Evolutionary conservation across 2,888 invertebrate species (phyloP).

Genomic region (Mesorhabditis spiculigera): DNA sequence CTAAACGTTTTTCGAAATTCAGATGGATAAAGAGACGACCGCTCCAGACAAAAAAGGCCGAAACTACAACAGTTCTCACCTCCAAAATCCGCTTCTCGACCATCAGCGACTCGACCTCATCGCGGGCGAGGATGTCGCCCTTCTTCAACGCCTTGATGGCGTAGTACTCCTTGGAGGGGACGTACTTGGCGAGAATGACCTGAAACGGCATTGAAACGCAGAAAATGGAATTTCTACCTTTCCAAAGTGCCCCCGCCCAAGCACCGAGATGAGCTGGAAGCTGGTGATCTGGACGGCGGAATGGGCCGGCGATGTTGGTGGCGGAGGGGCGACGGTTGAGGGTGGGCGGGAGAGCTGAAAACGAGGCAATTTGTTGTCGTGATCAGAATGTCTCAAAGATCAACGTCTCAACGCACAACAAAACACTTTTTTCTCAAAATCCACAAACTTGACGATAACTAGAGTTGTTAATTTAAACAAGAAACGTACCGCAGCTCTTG

Average conservation of each 20-base stretch:
- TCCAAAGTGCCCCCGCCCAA: constrained; percentile 97
- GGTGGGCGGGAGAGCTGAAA: constrained; percentile 42
- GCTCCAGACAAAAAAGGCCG: not conserved
- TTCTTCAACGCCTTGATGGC: constrained; percentile 99
- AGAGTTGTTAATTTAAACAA: too few species aligned
- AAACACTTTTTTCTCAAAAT: too few species aligned
- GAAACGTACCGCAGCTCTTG: too few species aligned
- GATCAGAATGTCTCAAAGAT: too few species aligned
- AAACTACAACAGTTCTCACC: constrained; percentile 66
- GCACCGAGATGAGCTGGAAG: constrained; percentile 88
- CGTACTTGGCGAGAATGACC: constrained; percentile 86
- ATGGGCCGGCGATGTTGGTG: constrained; percentile 12
- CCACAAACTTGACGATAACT: too few species aligned
- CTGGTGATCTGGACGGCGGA: constrained; percentile 71
- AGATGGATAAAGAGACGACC: not conserved
- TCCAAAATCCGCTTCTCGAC: constrained; percentile 99
- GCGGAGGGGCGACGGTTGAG: constrained; percentile 7
- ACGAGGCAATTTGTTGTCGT: not conserved
- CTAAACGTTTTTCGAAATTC: not conserved
- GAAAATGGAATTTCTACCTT: constrained; percentile 70
- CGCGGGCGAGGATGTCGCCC: constrained; percentile 95
- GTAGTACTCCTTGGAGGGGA: constrained; percentile 87
- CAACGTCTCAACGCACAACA: too few species aligned
- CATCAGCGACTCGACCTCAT: constrained; percentile 94
- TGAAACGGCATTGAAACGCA: constrained; percentile 50